These are phyloP conservation scores for Thamnaconus septentrionalis DNA, from an alignment of 2,113 vertebrate species.

Conservation along the genomic window DNA sequence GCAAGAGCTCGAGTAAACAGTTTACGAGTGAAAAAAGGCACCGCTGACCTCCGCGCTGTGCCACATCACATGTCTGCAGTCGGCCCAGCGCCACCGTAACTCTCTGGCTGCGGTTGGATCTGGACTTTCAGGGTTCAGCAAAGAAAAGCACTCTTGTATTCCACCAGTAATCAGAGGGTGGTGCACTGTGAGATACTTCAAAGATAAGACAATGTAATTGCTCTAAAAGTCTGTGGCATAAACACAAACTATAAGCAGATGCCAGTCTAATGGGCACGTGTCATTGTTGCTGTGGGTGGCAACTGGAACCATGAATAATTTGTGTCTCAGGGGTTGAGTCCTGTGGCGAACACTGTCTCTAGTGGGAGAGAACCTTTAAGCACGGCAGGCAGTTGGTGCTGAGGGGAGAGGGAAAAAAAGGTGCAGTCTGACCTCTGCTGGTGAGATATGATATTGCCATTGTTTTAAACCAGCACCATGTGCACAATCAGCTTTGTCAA, in stretches of 20 bases:
- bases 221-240: neutral
- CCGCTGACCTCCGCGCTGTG: slow-evolving; percentile 7
- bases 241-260: neutral
- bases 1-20: slow-evolving; percentile 25
- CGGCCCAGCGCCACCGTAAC: neutral
- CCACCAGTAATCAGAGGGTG: slow-evolving; percentile 52
- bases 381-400: neutral
- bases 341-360: slow-evolving; percentile 48
- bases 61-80: slow-evolving; percentile 24
- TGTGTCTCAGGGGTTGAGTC: slow-evolving; percentile 8
- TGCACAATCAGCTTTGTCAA: neutral
- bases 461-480: neutral
- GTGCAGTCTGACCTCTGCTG: slow-evolving; percentile 66
- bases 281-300: slow-evolving; percentile 2
- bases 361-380: slow-evolving; percentile 29
- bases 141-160: slow-evolving; percentile 49
- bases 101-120: slow-evolving; percentile 3
- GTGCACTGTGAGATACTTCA: slow-evolving; percentile 15
- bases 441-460: slow-evolving; percentile 15
- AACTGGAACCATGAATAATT: slow-evolving; percentile 8
- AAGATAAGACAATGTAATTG: neutral
- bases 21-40: slow-evolving; percentile 26
- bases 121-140: slow-evolving; percentile 14
- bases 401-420: slow-evolving; percentile 4
- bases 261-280: neutral